Percentiles rank a stretch among this genome's conserved stretches.
Conservation (phyloP, 2,888 invertebrate species). For the Heliconius ethilla region DNA sequence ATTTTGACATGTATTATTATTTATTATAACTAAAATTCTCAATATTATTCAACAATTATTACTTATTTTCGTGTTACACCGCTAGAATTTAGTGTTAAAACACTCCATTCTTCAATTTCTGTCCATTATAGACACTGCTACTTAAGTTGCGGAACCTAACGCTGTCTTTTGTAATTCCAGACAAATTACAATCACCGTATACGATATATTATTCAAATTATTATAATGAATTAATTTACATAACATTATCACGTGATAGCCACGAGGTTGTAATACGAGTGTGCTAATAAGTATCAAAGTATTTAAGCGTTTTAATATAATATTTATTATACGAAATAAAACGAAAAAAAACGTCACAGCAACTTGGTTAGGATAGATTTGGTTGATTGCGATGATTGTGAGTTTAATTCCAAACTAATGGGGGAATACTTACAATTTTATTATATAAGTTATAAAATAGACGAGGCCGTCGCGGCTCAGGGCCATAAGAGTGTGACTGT, state of each 20-base stretch:
- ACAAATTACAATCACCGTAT: not conserved
- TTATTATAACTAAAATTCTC: not conserved
- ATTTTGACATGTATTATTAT: not conserved
- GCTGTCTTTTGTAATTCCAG: not conserved
- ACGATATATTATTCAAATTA: not conserved
- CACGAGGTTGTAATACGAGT: not conserved
- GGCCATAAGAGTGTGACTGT: too few relatives aligned
- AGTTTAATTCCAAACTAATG: not conserved
- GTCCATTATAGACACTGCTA: not conserved
- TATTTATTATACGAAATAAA: not conserved
- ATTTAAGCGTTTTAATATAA: not conserved
- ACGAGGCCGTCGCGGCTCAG: too few relatives aligned
- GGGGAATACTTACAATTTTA: too few relatives aligned
- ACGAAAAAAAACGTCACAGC: not conserved
- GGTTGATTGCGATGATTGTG: not conserved
- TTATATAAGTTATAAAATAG: too few relatives aligned
- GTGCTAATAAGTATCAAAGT: slow-evolving; percentile 4
- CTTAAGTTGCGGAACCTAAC: not conserved
- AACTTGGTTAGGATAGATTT: not conserved
- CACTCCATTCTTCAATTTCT: not conserved
- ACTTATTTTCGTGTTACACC: not conserved
- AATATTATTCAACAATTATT: not conserved
- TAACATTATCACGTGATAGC: not conserved
- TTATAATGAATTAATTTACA: slow-evolving; percentile 1
- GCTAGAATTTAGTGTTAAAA: not conserved